Evolutionary conservation across 2,888 invertebrate species (phyloP), one percentile per base, ranked within the genome.

Genomic region (Pollenia labialis): DNA sequence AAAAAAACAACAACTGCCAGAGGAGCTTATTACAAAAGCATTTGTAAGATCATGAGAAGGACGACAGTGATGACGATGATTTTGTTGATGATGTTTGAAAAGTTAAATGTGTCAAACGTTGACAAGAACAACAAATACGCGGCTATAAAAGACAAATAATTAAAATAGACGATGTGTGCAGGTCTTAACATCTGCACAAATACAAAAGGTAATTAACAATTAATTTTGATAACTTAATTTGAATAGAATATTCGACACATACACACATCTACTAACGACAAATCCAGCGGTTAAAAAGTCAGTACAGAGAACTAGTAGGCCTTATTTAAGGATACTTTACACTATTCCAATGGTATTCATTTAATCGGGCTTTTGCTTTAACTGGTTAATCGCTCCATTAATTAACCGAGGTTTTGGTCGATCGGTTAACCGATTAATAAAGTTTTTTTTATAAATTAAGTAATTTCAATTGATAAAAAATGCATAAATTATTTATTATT

Each of bases 131-230:
- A 46, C 54, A 76, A 76, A 46, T 14, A 16, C 56, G 44, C 62
- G 74, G 12, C 44, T 52, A 54, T 60, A n/a, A 79, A 72, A 42
- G 42, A 74, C 18, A 68, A 62, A 69, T 54, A 64, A 80, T 80
- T 80, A 44, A 72, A 54, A 64, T 69, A 50, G 32, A 56, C 52
- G 10, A 14, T 72, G 40, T 58, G 42, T 44, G 58, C n/a, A n/a
- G 8, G 12, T 54, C 10, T 81, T 18, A 56, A 64, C 23, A 75
- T 74, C 60, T 66, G 32, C 23, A 11, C n/a, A 81, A 77, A 77
- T 48, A 74, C 58, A 62, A 72, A 68, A 85, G 48, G 60, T 85
- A 82, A 80, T 79, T 82, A 85, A 79, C 75, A 64, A 71, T 50
- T 60, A 16, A 69, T 74, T 62, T 62, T 62, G 56, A 82, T 79